Conservation (phyloP, 2,888 invertebrate species). For the Lobophora halterata region DNA sequence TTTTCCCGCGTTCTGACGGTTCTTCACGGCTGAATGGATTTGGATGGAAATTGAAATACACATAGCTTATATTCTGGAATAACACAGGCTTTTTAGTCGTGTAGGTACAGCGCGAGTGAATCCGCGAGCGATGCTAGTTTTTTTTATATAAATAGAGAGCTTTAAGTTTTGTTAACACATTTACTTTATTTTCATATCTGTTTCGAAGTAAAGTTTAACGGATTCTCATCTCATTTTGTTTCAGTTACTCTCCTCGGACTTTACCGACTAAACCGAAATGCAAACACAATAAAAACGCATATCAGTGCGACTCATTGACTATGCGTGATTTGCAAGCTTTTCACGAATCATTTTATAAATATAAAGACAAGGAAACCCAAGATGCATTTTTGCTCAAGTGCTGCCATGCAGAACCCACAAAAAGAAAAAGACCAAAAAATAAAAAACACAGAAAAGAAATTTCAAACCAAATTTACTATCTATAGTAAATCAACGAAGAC, state of each 20-base stretch:
- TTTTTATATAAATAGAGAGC: no score
- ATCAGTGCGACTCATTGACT: conserved; percentile 9
- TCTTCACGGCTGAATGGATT: background rate
- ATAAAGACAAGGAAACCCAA: conserved; percentile 19
- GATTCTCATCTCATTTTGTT: no score
- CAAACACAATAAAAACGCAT: conserved; percentile 4
- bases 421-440: conserved; percentile 17
- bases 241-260: background rate
- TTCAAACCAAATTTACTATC: conserved; percentile 16
- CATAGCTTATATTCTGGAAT: no score
- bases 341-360: conserved; percentile 17
- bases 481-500: conserved; percentile 12
- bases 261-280: background rate
- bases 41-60: background rate
- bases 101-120: no score
- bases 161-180: background rate
- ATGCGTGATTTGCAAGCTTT: conserved; percentile 10
- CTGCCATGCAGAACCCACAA: conserved; percentile 9
- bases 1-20: background rate
- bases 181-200: no score
- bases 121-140: no score
- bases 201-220: no score
- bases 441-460: conserved; percentile 14
- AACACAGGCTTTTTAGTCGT: no score
- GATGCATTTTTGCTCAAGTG: conserved; percentile 20